phyloP scores from a whole-genome alignment of 2,888 invertebrate species.

The Acronicta leporina region DNA sequence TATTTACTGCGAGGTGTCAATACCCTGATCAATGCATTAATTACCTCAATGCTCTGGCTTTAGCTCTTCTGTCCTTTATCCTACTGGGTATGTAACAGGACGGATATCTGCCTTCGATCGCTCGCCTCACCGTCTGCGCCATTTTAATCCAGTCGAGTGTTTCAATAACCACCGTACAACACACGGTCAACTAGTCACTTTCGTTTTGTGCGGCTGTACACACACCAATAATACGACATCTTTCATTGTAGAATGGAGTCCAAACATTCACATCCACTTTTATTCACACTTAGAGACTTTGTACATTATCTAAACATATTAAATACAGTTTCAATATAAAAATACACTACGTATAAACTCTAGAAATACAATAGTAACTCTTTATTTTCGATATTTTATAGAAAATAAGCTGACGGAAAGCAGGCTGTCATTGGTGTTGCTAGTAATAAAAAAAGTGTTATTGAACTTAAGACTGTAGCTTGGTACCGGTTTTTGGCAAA shows the following conservation, averaged over 20 bases:
- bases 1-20: constrained; percentile 30
- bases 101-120: constrained; percentile 93
- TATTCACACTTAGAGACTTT: constrained; percentile 43
- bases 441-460: constrained; percentile 16
- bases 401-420: constrained; percentile 65
- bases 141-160: constrained; percentile 81
- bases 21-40: constrained; percentile 43
- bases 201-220: constrained; percentile 87
- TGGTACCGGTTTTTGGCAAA: constrained; percentile 10
- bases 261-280: constrained; percentile 57
- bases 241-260: constrained; percentile 74
- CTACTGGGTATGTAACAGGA: constrained; percentile 93
- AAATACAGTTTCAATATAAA: constrained; percentile 44
- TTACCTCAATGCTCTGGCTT: constrained; percentile 90
- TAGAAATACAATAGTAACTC: constrained; percentile 32
- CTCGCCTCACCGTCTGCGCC: constrained; percentile 92
- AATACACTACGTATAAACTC: constrained; percentile 38
- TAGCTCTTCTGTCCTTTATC: constrained; percentile 92
- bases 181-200: constrained; percentile 84
- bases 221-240: constrained; percentile 83
- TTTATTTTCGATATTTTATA: constrained; percentile 48
- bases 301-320: constrained; percentile 57
- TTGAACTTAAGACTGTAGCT: not conserved
- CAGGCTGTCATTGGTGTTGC: constrained; percentile 62
- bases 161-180: constrained; percentile 68